A percentile compares a stretch with the other conserved stretches of the same genome.
Conservation (phyloP, 2,797 vertebrate genomes). For the Sciaenops ocellatus region DNA sequence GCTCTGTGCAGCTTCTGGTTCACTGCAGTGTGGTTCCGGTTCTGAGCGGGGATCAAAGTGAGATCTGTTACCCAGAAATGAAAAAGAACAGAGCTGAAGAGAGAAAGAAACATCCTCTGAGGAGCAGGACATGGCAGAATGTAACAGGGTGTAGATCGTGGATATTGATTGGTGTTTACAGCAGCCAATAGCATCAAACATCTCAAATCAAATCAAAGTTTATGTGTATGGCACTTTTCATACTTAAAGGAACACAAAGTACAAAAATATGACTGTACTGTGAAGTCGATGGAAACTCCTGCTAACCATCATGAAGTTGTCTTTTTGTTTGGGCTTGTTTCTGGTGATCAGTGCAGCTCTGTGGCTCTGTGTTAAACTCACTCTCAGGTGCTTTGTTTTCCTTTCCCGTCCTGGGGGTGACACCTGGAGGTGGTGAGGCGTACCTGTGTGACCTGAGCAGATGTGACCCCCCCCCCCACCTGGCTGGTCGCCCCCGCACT, state of each 20-base stretch:
- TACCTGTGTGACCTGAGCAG: constrained; percentile 34
- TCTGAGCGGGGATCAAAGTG: constrained; percentile 28
- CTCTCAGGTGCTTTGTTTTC: background rate
- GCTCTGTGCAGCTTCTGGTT: constrained; percentile 36
- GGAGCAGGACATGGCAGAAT: background rate
- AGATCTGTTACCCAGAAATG: constrained; percentile 20
- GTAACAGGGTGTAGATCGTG: too few species aligned
- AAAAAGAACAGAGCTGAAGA: too few species aligned
- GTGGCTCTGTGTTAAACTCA: background rate
- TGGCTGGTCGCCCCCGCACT: background rate
- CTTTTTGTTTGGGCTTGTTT: too few species aligned
- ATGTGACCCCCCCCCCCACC: constrained; percentile 9
- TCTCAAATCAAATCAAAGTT: too few species aligned
- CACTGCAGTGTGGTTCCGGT: constrained; percentile 7
- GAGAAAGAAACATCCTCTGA: too few species aligned
- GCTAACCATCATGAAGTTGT: too few species aligned
- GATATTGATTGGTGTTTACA: too few species aligned
- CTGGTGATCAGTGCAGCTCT: background rate
- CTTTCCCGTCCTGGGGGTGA: background rate
- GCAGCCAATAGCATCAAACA: too few species aligned
- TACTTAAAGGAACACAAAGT: too few species aligned
- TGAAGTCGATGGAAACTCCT: too few species aligned
- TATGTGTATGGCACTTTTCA: too few species aligned
- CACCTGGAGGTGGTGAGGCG: constrained; percentile 20
- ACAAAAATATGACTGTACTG: too few species aligned